Conservation (phyloP, 2,888 invertebrate species). For the Diogma glabrata region DNA sequence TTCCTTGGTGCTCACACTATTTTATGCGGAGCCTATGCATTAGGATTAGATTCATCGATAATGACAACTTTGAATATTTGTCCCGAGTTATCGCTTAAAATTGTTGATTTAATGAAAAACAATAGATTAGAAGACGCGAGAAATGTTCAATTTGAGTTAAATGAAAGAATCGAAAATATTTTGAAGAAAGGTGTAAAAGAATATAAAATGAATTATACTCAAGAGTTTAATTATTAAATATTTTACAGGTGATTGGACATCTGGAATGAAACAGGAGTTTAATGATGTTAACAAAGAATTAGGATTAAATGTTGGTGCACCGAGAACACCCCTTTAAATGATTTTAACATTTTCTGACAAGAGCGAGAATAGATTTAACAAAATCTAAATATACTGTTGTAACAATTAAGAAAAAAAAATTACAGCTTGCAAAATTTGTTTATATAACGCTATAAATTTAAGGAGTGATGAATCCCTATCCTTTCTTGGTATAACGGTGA, state of each 20-base stretch:
- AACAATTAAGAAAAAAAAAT: too few relatives aligned
- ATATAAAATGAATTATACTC: too few relatives aligned
- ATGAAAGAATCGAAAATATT: not conserved
- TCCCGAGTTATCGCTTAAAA: slow-evolving; percentile 45
- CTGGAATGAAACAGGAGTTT: slow-evolving; percentile 5
- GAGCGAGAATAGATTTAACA: too few relatives aligned
- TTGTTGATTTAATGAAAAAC: slow-evolving; percentile 40
- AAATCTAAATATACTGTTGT: too few relatives aligned
- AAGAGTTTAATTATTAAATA: not conserved
- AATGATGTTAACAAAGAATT: not conserved
- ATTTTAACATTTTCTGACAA: too few relatives aligned
- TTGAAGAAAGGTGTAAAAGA: slow-evolving; percentile 6
- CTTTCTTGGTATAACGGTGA: too few relatives aligned
- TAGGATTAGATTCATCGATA: slow-evolving; percentile 62
- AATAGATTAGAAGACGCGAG: not conserved
- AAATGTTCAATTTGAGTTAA: not conserved
- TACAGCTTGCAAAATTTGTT: too few relatives aligned
- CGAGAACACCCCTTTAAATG: slow-evolving; percentile 8
- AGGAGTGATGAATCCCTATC: too few relatives aligned
- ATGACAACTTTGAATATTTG: slow-evolving; percentile 57
- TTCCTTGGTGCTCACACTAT: slow-evolving; percentile 56
- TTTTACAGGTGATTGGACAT: slow-evolving; percentile 4
- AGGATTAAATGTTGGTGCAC: not conserved
- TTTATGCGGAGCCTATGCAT: slow-evolving; percentile 49
- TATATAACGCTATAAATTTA: too few relatives aligned